Evolutionary conservation across 2,797 vertebrate genomes (phyloP).

Genomic region (Melanotaenia pygmaea): DNA sequence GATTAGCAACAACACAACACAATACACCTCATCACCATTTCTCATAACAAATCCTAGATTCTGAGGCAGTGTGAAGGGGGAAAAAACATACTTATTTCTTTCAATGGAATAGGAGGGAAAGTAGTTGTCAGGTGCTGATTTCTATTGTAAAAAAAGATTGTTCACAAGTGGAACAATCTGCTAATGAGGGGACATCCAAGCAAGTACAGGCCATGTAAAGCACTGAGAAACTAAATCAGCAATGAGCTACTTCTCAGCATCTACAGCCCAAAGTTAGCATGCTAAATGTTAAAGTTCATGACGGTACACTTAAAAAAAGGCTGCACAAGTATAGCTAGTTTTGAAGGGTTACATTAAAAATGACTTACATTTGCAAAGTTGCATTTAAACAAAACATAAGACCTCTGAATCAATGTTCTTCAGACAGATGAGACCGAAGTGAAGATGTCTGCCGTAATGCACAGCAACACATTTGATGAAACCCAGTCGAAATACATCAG

Average conservation of each 20-base stretch:
- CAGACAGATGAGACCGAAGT: background rate
- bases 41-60: background rate
- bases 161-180: background rate
- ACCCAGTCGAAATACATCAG: background rate
- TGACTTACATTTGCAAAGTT: background rate
- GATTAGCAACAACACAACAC: too few species aligned
- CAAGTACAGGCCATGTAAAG: too few species aligned
- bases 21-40: background rate
- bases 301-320: too few species aligned
- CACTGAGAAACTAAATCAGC: too few species aligned
- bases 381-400: background rate
- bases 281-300: background rate
- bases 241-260: background rate
- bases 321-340: background rate
- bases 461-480: background rate
- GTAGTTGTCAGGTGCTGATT: too few species aligned
- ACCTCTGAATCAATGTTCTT: background rate
- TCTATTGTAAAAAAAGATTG: background rate
- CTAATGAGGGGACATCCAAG: background rate
- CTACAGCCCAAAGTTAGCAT: background rate
- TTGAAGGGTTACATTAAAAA: background rate
- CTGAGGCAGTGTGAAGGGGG: background rate
- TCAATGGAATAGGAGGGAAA: background rate
- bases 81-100: background rate
- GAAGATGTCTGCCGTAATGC: background rate